Percentiles rank a stretch among this genome's conserved stretches.
These are phyloP conservation scores for Fundulus diaphanus DNA, from an alignment of 2,797 vertebrate genomes.

Conservation along the genomic window DNA sequence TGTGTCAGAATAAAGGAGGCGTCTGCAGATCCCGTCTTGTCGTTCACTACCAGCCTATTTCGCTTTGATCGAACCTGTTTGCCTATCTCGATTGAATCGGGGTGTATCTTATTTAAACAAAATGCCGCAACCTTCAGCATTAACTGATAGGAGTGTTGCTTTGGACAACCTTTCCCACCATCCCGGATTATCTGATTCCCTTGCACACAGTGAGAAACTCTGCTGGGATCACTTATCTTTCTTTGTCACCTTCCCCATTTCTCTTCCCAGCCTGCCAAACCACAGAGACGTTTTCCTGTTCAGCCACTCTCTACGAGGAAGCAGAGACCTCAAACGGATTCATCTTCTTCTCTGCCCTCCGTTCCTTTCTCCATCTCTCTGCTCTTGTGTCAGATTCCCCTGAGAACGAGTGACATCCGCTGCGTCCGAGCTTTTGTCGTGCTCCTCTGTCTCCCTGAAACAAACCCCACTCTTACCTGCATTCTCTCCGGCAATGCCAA, in stretches of 20 bases:
- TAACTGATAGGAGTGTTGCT: background rate
- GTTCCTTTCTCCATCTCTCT: conserved; percentile 14
- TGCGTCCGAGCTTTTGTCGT: conserved; percentile 28
- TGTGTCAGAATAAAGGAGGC: background rate
- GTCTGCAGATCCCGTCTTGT: too few species aligned
- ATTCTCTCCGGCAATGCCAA: background rate
- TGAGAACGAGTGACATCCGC: conserved; percentile 33
- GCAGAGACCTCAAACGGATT: background rate
- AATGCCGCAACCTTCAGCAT: background rate
- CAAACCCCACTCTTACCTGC: background rate
- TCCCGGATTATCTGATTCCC: background rate
- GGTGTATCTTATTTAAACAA: background rate
- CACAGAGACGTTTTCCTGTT: conserved; percentile 27
- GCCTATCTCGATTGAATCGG: background rate
- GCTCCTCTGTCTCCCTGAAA: background rate
- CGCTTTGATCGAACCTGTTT: background rate
- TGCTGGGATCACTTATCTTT: conserved; percentile 21
- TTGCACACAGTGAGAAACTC: conserved; percentile 4
- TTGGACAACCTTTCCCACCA: background rate
- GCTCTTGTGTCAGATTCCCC: conserved; percentile 34
- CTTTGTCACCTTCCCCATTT: background rate
- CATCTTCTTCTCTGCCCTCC: background rate
- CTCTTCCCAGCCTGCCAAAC: conserved; percentile 15
- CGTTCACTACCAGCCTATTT: background rate
- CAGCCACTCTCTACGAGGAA: background rate